Base-by-base conservation (phyloP, 2,797 vertebrate species). In the Lycodopsis pacificus region DNA sequence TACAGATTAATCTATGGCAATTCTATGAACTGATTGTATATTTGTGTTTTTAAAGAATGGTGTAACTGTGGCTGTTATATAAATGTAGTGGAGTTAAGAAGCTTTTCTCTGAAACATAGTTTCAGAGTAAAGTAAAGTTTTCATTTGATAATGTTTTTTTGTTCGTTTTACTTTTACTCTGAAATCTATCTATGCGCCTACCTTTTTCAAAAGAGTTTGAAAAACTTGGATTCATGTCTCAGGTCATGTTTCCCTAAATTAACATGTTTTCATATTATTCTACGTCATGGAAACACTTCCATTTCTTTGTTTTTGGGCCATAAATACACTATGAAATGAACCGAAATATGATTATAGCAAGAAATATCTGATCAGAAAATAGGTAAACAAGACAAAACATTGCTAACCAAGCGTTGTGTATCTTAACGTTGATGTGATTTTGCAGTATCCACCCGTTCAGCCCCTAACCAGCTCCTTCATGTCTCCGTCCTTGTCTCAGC, bases 401-500 rank as follows among this genome's bases (percentile, higher is more conserved):
- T 15, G 58, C 1, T 11, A 17, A 58, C 27, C 34, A 51, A 27
- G 17, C 19, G 0, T 53, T 38, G 11, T 6, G 44, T 40, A 19
- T 5, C 32, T 32, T 32, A 32, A 17, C 10, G 0, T 32, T 72
- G 22, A 20, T 15, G 15, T 2, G 4, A 5, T 25, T 30, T 53
- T 1, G 36, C 40, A 53, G n/a, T 12, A 12, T 20, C 46, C 9
- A 11, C 13, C 22, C 1, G 5, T 13, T 27, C 6, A 7, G 25
- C 15, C 22, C 25, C 25, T 42, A 48, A 65, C 10, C 0, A 20
- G 13, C 38, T 54, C 22, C 70, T 40, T 53, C 61, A 4, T 58
- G 38, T 81, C 36, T 78, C 54, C 81, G 58, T 76, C 81, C 59
- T 67, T 48, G 62, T 87, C 71, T 73, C 91, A 98, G 97, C 76